phyloP scores from a whole-genome alignment of 2,113 vertebrate species.

The Elephas maximus region DNA sequence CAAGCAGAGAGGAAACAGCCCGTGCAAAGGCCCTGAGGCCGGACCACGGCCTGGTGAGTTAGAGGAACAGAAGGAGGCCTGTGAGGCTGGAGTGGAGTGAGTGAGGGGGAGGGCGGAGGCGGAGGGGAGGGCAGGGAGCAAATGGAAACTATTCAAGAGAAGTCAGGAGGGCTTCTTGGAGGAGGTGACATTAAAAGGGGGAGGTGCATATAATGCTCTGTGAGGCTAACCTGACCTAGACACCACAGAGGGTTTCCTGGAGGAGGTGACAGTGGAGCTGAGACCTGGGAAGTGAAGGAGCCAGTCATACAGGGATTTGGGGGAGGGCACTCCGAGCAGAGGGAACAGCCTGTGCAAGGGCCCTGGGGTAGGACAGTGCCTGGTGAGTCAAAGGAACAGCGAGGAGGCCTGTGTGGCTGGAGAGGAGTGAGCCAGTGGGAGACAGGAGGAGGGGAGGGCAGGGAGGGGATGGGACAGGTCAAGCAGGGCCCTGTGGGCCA shows the following conservation, averaged over 20 bases:
- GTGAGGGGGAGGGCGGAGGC: not conserved
- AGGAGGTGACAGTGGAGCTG: not conserved
- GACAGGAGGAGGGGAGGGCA: fast-evolving
- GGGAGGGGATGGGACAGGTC: fast-evolving
- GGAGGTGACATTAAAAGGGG: no score
- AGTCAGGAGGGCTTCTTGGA: no score
- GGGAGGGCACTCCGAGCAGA: no score
- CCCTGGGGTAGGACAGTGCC: not conserved
- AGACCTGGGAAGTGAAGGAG: not conserved
- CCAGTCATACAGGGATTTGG: no score
- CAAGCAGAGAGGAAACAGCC: not conserved
- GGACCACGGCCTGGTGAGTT: fast-evolving
- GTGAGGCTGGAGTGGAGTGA: not conserved
- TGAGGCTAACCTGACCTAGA: no score
- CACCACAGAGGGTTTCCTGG: not conserved
- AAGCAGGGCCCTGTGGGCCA: fast-evolving
- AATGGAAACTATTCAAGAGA: no score
- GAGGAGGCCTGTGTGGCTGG: fast-evolving
- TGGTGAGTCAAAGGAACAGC: fast-evolving
- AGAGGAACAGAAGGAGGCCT: not conserved
- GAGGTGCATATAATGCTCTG: no score
- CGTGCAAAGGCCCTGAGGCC: not conserved
- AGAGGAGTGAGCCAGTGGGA: not conserved
- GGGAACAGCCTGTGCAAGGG: not conserved
- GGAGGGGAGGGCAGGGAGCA: no score